These are phyloP conservation scores for Zeus faber DNA, from an alignment of 2,113 vertebrate species.

Conservation along the genomic window DNA sequence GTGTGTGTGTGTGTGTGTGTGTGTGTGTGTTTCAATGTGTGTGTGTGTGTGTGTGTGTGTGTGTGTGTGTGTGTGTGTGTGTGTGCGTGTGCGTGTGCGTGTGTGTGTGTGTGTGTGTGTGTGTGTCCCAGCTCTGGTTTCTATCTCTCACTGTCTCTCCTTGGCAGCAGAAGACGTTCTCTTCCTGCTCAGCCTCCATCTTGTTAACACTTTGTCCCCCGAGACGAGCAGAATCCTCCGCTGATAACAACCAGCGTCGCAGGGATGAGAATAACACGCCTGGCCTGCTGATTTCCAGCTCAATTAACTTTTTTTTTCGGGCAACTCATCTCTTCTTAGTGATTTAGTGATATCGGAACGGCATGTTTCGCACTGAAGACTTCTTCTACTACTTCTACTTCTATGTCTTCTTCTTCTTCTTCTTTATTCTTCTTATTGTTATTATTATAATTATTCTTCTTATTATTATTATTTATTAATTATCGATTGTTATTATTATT, in stretches of 20 bases:
- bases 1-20: slow-evolving; percentile 9
- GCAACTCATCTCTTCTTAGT: slow-evolving; percentile 46
- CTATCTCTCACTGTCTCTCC: slow-evolving; percentile 53
- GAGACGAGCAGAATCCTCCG: slow-evolving; percentile 48
- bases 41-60: slow-evolving; percentile 2
- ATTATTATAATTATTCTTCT: too few species aligned
- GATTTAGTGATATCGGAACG: slow-evolving; percentile 30
- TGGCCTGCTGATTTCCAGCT: slow-evolving; percentile 42
- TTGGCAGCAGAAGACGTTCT: slow-evolving; percentile 28
- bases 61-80: slow-evolving; percentile 1
- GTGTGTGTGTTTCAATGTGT: background rate
- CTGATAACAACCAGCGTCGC: slow-evolving; percentile 49
- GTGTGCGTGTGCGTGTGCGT: background rate
- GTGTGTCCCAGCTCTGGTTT: slow-evolving; percentile 50
- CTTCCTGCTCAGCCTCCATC: slow-evolving; percentile 16
- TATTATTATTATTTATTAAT: too few species aligned
- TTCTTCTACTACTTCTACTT: too few species aligned
- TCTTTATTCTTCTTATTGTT: too few species aligned
- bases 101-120: background rate
- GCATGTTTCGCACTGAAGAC: too few species aligned
- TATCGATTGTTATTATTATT: too few species aligned
- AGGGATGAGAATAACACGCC: slow-evolving; percentile 55
- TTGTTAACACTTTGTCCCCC: slow-evolving; percentile 43
- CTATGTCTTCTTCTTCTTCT: too few species aligned
- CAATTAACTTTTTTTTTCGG: slow-evolving; percentile 15